Evolutionary conservation across 2,113 vertebrate species (phyloP), one percentile per base, ranked within the genome.

Genomic region (Beaufortia kweichowensis): DNA sequence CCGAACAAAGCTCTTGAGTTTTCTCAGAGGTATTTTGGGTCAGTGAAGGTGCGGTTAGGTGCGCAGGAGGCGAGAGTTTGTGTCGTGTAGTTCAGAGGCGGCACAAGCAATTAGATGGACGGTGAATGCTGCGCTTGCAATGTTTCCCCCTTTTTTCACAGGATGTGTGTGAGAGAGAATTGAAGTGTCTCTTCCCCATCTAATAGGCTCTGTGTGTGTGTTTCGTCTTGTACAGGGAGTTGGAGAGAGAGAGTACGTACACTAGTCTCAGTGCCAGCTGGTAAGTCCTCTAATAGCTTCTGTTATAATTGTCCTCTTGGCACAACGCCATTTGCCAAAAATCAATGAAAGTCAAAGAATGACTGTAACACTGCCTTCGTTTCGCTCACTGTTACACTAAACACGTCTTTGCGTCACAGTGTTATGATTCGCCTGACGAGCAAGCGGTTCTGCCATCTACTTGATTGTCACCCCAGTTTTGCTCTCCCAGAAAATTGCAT

Each of bases 231-330:
- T 81, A 4, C 87, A 91, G 91, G 88, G 89, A 88, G 87, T 88
- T 87, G 82, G 86, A 88, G 88, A 90, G 88, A 90, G 86, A 84
- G 88, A 82, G 21, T 31, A 87, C 89, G 88, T 90, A 90, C 87
- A 88, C 88, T 86, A 88, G 87, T 90, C 85, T 85, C 87, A 84
- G 86, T 87, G 88, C 86, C 86, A 85, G 84, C 87, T 86, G 91
- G 91, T 93, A 85, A 91, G 91, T 90, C 63, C 75, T 77, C 65
- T 66, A 68, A 83, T 79, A 77, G 77, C 80, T 75, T 78, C 64
- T 80, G 77, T 77, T 82, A 73, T 81, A 79, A 75, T 82, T 82
- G 67, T 84, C 71, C 77, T 79, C 69, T 75, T 79, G 69, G 80
- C 72, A 60, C 55, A 74, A 53, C 46, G 70, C 65, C 70, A 19